A percentile compares a stretch with the other conserved stretches of the same genome.
These are phyloP conservation scores for Cheilosia soror DNA, from an alignment of 2,888 invertebrate species.

Conservation along the genomic window DNA sequence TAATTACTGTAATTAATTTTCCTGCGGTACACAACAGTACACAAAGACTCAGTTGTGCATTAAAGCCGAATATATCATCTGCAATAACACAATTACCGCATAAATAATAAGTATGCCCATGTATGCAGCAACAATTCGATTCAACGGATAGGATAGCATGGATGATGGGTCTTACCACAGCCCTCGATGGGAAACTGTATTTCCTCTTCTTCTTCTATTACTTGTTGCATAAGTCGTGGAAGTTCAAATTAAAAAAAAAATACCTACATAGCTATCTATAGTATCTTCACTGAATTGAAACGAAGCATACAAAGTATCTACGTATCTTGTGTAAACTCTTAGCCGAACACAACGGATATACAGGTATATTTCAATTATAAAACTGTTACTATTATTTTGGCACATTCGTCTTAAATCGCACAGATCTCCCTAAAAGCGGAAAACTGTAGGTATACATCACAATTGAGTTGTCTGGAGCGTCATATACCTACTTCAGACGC, in stretches of 20 bases:
- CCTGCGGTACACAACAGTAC: constrained; percentile 23
- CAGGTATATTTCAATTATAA: constrained; percentile 19
- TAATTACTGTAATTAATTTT: constrained; percentile 58
- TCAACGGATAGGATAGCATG: constrained; percentile 32
- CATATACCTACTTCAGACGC: constrained; percentile 50
- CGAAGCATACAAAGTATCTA: constrained; percentile 18
- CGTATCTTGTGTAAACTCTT: constrained; percentile 21
- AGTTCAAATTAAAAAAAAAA: constrained; percentile 23
- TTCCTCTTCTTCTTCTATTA: constrained; percentile 16
- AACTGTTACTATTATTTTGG: constrained; percentile 34
- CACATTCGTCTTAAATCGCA: constrained; percentile 3
- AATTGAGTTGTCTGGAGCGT: constrained; percentile 56
- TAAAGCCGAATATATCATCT: constrained; percentile 40
- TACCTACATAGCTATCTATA: background rate
- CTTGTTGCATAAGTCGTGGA: constrained; percentile 29
- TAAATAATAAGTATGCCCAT: constrained; percentile 13
- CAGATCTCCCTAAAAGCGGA: background rate
- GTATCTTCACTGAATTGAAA: constrained; percentile 31
- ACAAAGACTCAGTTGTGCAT: constrained; percentile 42
- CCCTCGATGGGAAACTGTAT: constrained; percentile 27
- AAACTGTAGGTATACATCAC: background rate
- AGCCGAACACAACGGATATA: background rate
- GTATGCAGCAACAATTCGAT: constrained; percentile 16
- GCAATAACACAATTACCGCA: constrained; percentile 15
- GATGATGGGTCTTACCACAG: constrained; percentile 57